Conservation (phyloP, 2,113 vertebrate genomes). For the Scatophagus argus region DNA sequence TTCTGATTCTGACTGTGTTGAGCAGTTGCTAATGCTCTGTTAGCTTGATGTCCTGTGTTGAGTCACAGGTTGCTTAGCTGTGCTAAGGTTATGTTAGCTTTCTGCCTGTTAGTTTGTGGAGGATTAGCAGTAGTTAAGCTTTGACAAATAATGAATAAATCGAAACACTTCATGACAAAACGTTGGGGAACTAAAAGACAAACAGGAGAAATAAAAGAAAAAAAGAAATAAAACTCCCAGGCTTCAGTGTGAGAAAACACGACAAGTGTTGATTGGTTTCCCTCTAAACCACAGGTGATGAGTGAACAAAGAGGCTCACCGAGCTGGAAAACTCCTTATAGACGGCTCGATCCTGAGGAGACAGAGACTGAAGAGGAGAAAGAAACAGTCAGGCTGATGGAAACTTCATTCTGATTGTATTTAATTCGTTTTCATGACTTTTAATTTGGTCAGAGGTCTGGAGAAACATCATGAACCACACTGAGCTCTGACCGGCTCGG, state of each 20-base stretch:
- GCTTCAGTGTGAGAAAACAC: no score
- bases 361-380: constrained; percentile 77
- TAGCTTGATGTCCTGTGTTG: neutral
- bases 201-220: neutral
- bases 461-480: neutral
- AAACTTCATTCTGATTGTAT: no score
- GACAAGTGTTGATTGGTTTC: no score
- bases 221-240: no score
- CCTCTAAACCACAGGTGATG: no score
- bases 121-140: neutral
- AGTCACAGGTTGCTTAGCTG: neutral
- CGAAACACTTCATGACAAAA: neutral
- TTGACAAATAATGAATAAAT: neutral
- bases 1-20: no score
- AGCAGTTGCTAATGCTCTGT: no score
- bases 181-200: neutral
- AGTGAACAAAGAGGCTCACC: constrained; percentile 72
- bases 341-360: constrained; percentile 82
- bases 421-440: no score
- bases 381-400: no score
- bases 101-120: neutral
- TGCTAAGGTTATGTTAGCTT: neutral
- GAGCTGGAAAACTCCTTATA: constrained; percentile 84
- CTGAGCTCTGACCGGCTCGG: neutral
- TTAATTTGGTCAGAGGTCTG: neutral